A percentile compares a stretch with the other conserved stretches of the same genome.
Conservation (phyloP, 1,140 invertebrate species). For the Armadillidium nasatum region DNA sequence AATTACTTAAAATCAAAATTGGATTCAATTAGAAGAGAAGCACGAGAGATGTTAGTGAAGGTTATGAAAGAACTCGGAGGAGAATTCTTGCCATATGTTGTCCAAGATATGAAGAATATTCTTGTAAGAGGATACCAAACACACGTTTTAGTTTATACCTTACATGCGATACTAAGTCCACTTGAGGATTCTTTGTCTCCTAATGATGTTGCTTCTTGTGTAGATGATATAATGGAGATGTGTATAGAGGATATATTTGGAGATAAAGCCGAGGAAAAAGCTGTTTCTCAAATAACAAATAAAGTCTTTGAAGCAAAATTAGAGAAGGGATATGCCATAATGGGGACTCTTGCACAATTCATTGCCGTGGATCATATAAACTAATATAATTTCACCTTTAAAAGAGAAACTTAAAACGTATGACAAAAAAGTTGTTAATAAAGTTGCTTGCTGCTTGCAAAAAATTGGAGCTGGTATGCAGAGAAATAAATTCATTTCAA, state of each 20-base stretch:
- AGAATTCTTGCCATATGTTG: conserved; percentile 67
- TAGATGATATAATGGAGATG: conserved; percentile 70
- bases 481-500: conserved; percentile 68
- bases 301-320: conserved; percentile 61
- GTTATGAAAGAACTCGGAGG: conserved; percentile 81
- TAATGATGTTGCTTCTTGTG: conserved; percentile 73
- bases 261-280: conserved; percentile 81
- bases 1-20: conserved; percentile 82
- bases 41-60: conserved; percentile 82
- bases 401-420: conserved; percentile 73
- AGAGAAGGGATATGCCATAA: conserved; percentile 78
- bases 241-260: conserved; percentile 86
- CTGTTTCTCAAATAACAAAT: conserved; percentile 71
- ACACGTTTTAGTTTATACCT: conserved; percentile 83
- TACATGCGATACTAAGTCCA: conserved; percentile 72
- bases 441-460: conserved; percentile 72
- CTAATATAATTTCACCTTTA: conserved; percentile 72
- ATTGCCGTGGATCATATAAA: conserved; percentile 70
- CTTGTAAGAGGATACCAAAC: conserved; percentile 87
- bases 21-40: conserved; percentile 76
- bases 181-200: conserved; percentile 63
- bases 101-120: conserved; percentile 74
- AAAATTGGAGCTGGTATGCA: conserved; percentile 72
- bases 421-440: conserved; percentile 72
- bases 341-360: conserved; percentile 72